Evolutionary conservation across 1,140 invertebrate genomes (phyloP), one percentile per base, ranked within the genome.

Genomic region (Wiebesia pumilae): DNA sequence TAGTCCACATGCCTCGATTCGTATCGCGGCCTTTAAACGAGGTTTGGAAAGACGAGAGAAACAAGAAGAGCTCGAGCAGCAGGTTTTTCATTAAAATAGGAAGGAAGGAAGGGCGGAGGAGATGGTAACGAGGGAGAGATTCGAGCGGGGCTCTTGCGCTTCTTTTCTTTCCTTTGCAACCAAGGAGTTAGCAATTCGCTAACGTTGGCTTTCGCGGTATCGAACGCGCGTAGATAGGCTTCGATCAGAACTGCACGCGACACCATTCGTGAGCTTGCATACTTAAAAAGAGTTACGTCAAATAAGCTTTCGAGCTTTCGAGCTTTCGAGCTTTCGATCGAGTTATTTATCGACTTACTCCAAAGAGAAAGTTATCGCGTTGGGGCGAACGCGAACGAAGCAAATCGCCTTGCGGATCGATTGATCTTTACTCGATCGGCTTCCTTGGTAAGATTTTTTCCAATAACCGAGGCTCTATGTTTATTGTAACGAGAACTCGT

Each of bases 71-170:
- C 19, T 58, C 54, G 19, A 58, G 54, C 10, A 21, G 7, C 54
- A 40, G 73, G 69, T 73, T 81, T 85, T 85, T 85, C 78, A 80
- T 85, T 81, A 85, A 81, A 85, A 79, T 62, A 24, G 40, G 67
- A 30, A 35, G 24, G 12, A 77, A 27, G 19, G 58, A 38, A 35
- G 40, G 65, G 7, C 21, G 24, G 65, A 71, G 43, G n/a, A n/a
- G n/a, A 73, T 73, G 16, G 47, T 58, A 75, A 75, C 24, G 71
- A 75, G 71, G 69, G 12, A 77, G 47, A 58, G 71, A 7, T 16
- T 10, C 19, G 2, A 54, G 14, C 9, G 51, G 2, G 19, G 19
- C 14, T 54, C 19, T 19, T 54, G 51, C 19, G 19, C 10, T 54
- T 2, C 19, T 54, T 58, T 51, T 82, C 43, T 27, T 62, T 27